phyloP scores from a whole-genome alignment of 2,113 vertebrate genomes.

The Hydropotes inermis region DNA sequence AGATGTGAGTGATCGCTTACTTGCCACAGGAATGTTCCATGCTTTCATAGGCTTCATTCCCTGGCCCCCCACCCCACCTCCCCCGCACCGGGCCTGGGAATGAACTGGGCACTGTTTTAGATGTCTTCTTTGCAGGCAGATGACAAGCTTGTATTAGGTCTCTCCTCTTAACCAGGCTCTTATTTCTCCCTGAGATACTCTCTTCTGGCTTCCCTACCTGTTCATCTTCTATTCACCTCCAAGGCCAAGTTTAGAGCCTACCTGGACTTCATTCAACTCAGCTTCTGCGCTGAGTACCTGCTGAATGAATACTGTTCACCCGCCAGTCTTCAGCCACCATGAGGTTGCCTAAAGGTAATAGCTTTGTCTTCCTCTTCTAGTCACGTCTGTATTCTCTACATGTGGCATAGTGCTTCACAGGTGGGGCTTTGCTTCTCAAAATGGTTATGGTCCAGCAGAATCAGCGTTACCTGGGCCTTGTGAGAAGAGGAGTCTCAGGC shows the following conservation, averaged over 20 bases:
- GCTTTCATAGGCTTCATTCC: not conserved
- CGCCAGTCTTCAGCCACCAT: not conserved
- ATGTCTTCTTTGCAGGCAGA: not conserved
- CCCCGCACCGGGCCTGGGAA: not conserved
- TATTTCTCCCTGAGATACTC: not conserved
- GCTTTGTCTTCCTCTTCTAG: not conserved
- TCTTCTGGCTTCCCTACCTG: not conserved
- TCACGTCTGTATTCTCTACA: not conserved
- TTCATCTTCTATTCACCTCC: not conserved
- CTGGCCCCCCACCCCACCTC: fast-evolving
- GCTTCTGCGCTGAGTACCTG: not conserved
- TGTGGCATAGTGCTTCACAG: not conserved
- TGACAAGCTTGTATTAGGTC: not conserved
- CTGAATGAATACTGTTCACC: not conserved
- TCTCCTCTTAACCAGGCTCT: not conserved
- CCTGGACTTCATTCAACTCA: not conserved
- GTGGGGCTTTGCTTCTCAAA: not conserved
- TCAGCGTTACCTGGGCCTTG: not conserved
- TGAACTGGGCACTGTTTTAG: not conserved
- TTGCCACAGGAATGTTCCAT: not conserved
- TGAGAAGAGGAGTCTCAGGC: not conserved
- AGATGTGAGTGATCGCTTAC: not conserved
- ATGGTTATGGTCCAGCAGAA: not conserved
- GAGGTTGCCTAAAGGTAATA: not conserved
- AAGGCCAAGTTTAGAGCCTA: not conserved